Evolutionary conservation across 2,797 vertebrate species (phyloP).

Genomic region (Synaphobranchus kaupii): DNA sequence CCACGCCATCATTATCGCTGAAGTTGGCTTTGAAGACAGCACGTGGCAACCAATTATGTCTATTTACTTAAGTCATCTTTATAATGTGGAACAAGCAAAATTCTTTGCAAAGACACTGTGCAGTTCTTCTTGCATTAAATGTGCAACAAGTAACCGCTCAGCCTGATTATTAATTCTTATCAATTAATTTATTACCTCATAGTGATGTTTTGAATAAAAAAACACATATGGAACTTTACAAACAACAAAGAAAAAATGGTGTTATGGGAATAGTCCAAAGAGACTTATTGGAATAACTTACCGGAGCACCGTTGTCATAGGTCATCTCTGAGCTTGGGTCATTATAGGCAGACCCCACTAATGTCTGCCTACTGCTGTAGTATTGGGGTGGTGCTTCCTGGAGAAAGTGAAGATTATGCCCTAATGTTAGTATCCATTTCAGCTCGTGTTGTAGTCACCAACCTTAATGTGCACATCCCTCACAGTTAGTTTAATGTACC

Average conservation of each 20-base stretch:
- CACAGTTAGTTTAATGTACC: background rate
- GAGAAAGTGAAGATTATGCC: slow-evolving; percentile 34
- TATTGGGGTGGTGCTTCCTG: slow-evolving; percentile 74
- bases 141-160: background rate
- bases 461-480: background rate
- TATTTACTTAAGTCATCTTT: background rate
- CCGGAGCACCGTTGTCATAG: slow-evolving; percentile 58
- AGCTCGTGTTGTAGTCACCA: background rate
- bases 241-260: background rate
- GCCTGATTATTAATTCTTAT: background rate
- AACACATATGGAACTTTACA: background rate
- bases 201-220: background rate
- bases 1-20: background rate
- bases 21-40: background rate
- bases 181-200: background rate
- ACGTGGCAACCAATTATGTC: background rate
- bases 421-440: background rate
- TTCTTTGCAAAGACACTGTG: no score
- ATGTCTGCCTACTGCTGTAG: slow-evolving; percentile 81
- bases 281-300: slow-evolving; percentile 36
- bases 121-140: no score
- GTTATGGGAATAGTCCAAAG: background rate
- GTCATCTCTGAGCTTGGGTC: slow-evolving; percentile 51
- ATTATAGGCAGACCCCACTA: slow-evolving; percentile 65
- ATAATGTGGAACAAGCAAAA: background rate